These are phyloP conservation scores for Anoplophora glabripennis DNA, from an alignment of 1,140 invertebrate species.

Conservation along the genomic window DNA sequence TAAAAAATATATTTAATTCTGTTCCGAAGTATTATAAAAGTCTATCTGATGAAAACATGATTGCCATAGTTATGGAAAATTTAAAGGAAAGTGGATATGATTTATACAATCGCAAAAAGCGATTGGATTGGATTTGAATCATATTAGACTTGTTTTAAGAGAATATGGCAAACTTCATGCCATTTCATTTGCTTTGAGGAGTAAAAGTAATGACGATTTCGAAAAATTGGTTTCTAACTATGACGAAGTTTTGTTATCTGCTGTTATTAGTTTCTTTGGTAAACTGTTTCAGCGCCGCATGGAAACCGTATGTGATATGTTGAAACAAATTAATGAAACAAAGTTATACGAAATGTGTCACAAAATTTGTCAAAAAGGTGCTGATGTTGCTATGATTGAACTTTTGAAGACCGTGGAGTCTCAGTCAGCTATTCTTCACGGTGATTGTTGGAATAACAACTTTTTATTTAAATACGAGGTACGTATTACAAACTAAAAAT, in stretches of 20 bases:
- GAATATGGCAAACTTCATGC: conserved; percentile 56
- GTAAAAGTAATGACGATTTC: conserved; percentile 45
- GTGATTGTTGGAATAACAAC: conserved; percentile 59
- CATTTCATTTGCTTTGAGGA: conserved; percentile 51
- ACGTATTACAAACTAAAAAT: too few relatives aligned
- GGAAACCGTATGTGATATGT: conserved; percentile 1
- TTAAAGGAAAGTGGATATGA: conserved; percentile 47
- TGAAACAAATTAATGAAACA: conserved; percentile 19
- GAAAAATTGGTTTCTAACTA: conserved; percentile 17
- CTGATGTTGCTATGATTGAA: conserved; percentile 46
- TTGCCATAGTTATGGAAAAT: conserved; percentile 57
- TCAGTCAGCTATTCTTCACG: conserved; percentile 54
- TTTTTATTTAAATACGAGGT: conserved; percentile 52
- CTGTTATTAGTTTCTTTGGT: too few relatives aligned
- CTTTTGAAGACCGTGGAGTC: conserved; percentile 47
- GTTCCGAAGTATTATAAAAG: conserved; percentile 44
- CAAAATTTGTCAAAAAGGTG: conserved; percentile 15
- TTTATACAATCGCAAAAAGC: conserved; percentile 49
- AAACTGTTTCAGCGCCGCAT: neutral
- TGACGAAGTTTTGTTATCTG: too few relatives aligned
- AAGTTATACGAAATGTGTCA: conserved; percentile 13
- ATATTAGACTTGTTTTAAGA: conserved; percentile 49
- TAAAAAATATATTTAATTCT: conserved; percentile 9
- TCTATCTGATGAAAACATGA: conserved; percentile 41
- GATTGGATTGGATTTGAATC: conserved; percentile 50